Evolutionary conservation across 2,888 invertebrate species (phyloP), one percentile per base, ranked within the genome.

Genomic region (Scaptomyza polygonia): DNA sequence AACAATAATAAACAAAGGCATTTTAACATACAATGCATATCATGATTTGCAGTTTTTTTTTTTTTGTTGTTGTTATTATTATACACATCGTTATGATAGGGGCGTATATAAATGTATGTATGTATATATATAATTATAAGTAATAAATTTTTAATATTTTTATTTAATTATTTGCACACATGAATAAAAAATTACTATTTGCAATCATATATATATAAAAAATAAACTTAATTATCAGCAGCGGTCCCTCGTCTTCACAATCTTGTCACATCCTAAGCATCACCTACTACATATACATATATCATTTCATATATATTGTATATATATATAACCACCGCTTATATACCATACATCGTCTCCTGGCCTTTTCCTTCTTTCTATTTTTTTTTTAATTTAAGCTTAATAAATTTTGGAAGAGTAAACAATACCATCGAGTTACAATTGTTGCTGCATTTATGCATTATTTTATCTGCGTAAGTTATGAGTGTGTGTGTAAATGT

Each of bases 131-230:
- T 87, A 84, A 86, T 87, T 88, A 82, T 88, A 84, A 86, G 76
- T 84, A 82, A 86, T 79, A 80, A 83, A 88, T 88, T 88, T 77
- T 74, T 76, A 70, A 71, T 84, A 84, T 72, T 86, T 79, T 70
- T 79, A 77, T 79, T 85, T 83, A 85, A 88, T 88, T 88, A 85
- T 85, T 85, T 85, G 85, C 85, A 85, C 85, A 85, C 88, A 81
- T 85, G 87, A 87, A 82, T 82, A 86, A 84, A 82, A 86, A 80
- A 83, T 83, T 83, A 88, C 86, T 85, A 88, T 85, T 88, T 85
- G 86, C 88, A 85, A 88, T 85, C 86, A 84, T 88, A 88, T 85
- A 79, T 85, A 87, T 86, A 88, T 85, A 85, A 84, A 85, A 85
- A 85, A 85, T 88, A 85, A 85, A 88, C 85, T 88, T 86, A 85